A percentile compares a stretch with the other conserved stretches of the same genome.
Evolutionary conservation across 2,888 invertebrate species (phyloP).

Genomic region (Scaptomyza polygonia): DNA sequence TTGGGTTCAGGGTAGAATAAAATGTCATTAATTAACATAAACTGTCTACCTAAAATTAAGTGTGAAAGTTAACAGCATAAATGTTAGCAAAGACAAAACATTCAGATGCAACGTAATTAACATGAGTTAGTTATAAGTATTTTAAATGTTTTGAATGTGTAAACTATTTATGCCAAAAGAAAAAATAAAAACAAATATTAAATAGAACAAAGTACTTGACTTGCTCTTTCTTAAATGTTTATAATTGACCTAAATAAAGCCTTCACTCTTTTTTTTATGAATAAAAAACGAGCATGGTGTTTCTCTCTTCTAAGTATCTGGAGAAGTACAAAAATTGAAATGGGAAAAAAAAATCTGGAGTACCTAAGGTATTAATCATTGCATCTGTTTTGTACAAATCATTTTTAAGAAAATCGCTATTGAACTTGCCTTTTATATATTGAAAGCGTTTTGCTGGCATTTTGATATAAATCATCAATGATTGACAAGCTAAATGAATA

Average conservation of each 20-base stretch:
- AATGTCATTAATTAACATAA: conserved; percentile 36
- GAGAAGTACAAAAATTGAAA: too few relatives aligned
- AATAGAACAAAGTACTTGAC: conserved; percentile 33
- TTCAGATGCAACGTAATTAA: conserved; percentile 14
- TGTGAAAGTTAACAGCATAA: conserved; percentile 78
- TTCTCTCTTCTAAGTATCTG: conserved; percentile 25
- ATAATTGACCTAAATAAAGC: conserved; percentile 2
- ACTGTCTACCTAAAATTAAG: conserved; percentile 63
- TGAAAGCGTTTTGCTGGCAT: conserved; percentile 13
- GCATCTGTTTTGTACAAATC: conserved; percentile 16
- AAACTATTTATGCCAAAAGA: conserved; percentile 67
- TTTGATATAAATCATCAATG: conserved; percentile 34
- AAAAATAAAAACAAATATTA: conserved; percentile 69
- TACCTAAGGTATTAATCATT: conserved; percentile 6
- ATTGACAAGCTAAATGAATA: conserved; percentile 59
- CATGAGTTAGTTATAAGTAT: conserved; percentile 47
- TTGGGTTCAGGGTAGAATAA: not conserved
- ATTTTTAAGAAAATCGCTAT: conserved; percentile 14
- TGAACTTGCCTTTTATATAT: conserved; percentile 30
- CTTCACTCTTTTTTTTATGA: not conserved
- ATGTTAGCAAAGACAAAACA: conserved; percentile 60
- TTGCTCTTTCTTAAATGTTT: not conserved
- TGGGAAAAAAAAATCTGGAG: conserved; percentile 1
- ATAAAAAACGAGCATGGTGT: conserved; percentile 3
- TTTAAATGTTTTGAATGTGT: conserved; percentile 76